These are phyloP conservation scores for Thomomys bottae DNA, from an alignment of 2,113 vertebrate species.

Conservation along the genomic window DNA sequence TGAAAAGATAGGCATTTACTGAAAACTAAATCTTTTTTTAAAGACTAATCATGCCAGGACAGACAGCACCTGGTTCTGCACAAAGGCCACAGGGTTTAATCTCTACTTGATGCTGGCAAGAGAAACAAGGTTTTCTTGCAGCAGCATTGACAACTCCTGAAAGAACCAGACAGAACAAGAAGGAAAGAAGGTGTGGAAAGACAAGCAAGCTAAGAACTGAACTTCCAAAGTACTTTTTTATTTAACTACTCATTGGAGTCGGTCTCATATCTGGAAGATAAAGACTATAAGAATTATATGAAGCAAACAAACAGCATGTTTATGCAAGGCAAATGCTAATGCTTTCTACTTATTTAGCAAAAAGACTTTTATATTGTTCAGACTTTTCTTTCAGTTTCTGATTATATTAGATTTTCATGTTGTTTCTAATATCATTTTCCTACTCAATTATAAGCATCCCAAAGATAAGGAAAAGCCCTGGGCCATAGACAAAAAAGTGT, in stretches of 20 bases:
- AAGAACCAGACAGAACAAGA: background rate
- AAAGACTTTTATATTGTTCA: slow-evolving; percentile 34
- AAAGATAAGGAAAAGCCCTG: background rate
- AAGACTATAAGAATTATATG: background rate
- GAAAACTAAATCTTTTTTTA: background rate
- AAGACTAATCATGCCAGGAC: background rate
- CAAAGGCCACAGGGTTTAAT: background rate
- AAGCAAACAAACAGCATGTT: slow-evolving; percentile 17
- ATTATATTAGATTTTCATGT: background rate
- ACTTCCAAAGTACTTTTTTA: background rate
- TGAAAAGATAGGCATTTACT: background rate
- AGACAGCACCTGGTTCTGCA: background rate
- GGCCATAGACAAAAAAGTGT: background rate
- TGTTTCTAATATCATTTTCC: background rate
- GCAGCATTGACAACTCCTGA: background rate
- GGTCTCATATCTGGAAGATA: slow-evolving; percentile 18
- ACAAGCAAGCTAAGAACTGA: background rate
- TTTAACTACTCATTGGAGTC: background rate
- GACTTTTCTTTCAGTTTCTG: background rate
- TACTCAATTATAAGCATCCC: background rate
- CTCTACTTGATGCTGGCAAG: background rate
- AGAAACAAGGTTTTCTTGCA: background rate
- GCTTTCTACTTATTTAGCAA: slow-evolving; percentile 14
- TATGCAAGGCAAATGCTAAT: slow-evolving; percentile 37
- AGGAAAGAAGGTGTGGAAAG: background rate